Evolutionary conservation across 2,113 vertebrate species (phyloP).

Genomic region (Fulmarus glacialis): DNA sequence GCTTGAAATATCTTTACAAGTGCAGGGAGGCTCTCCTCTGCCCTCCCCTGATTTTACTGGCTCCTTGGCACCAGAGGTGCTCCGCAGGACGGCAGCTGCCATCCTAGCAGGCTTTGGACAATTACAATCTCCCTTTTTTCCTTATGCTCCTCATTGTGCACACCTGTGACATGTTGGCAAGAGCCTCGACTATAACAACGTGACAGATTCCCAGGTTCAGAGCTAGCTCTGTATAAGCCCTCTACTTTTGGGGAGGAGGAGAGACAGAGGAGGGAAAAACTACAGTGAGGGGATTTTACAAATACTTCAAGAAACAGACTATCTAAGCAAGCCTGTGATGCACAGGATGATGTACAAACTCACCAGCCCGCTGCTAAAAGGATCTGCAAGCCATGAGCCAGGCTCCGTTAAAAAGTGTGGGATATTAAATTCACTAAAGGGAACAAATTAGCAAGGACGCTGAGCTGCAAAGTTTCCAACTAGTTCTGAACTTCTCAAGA

Average conservation of each 20-base stretch:
- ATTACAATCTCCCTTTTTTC: not conserved
- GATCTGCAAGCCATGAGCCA: not conserved
- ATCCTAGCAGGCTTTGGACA: not conserved
- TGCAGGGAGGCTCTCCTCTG: not conserved
- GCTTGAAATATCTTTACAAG: not conserved
- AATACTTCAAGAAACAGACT: not conserved
- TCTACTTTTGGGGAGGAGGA: not conserved
- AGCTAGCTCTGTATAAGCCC: not conserved
- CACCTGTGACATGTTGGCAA: constrained; percentile 60
- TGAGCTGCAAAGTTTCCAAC: not conserved
- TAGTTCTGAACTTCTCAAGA: not conserved
- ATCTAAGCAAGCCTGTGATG: not conserved
- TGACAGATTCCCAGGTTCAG: not conserved
- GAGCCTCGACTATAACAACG: not conserved
- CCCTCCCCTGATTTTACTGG: not conserved
- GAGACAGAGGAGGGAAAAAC: not conserved
- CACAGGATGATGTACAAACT: not conserved
- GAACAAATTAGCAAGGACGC: not conserved
- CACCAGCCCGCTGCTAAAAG: not conserved
- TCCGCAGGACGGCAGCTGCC: not conserved
- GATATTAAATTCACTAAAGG: not conserved
- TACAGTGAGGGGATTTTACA: not conserved
- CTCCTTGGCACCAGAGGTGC: not conserved
- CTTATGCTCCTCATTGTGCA: not conserved
- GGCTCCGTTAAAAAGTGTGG: not conserved